Conservation (phyloP, 2,888 invertebrate species). For the Incurvaria masculella region DNA sequence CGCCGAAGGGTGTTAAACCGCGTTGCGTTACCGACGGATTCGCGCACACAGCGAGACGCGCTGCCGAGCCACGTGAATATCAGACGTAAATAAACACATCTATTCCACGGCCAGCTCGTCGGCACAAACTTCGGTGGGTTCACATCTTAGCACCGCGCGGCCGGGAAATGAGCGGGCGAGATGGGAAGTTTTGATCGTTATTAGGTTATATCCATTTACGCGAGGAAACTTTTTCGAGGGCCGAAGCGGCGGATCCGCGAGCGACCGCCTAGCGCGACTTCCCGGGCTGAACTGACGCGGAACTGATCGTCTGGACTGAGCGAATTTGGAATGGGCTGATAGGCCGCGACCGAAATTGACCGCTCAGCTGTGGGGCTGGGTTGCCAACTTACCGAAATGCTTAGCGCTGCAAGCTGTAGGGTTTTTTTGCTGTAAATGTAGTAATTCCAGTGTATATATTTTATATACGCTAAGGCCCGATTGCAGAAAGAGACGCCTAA, state of each 20-base stretch:
- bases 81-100: constrained; percentile 5
- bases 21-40: too few relatives aligned
- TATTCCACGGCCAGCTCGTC: constrained; percentile 7
- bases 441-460: too few relatives aligned
- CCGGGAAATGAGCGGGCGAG: neutral
- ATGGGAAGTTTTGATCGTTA: constrained; percentile 26
- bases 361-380: neutral
- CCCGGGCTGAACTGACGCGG: constrained; percentile 29
- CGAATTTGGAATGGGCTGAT: constrained; percentile 6
- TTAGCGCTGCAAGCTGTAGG: too few relatives aligned
- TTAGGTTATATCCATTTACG: constrained; percentile 58
- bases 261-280: constrained; percentile 18
- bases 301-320: constrained; percentile 11
- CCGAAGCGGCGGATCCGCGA: constrained; percentile 25
- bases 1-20: constrained; percentile 28
- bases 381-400: neutral
- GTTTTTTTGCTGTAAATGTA: too few relatives aligned
- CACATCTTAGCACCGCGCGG: constrained; percentile 31
- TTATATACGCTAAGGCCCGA: too few relatives aligned
- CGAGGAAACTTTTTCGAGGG: constrained; percentile 45
- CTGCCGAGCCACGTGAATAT: constrained; percentile 22
- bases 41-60: constrained; percentile 20
- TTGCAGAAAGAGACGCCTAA: too few relatives aligned
- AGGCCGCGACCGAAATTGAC: neutral
- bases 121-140: constrained; percentile 18